Base-by-base conservation (phyloP, 2,113 vertebrate genomes). In the Cepphus grylle region DNA sequence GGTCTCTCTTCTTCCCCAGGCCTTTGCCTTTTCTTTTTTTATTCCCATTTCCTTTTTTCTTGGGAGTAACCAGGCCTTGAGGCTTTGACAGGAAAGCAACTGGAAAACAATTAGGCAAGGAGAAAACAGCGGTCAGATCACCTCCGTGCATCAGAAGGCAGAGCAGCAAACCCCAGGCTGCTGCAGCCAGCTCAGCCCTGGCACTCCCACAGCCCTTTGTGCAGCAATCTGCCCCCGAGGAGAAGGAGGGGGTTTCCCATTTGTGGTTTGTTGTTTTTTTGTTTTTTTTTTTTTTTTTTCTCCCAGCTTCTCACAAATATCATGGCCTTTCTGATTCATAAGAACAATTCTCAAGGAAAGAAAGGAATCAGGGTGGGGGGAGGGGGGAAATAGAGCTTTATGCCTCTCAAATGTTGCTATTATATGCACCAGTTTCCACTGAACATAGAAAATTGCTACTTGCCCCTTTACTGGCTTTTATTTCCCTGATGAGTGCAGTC, bases 1-100 rank as follows among this genome's bases (percentile, higher is more conserved):
- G 99, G 86, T 99, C 98, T 97, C 99, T 99, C 98, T 99, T 99
- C 97, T 97, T 99, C 29, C 99, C 99, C 96, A 98, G 98, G 8
- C 99, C 99, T 81, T 99, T 99, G 65, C 98, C 98, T 97, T 98
- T 98, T 97, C 95, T 99, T 86, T 97, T 98, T 91, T 97, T 98
- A 88, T 98, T 98, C 72, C 98, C 98, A 7, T 98, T 98, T 49
- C 97, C 98, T 88, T 97, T 97, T 49, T 97, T 98, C 82, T 94
- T 97, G 81, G 98, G 97, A 82, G 97, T 98, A 94, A 97, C 97
- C 1, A 98, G 96, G 74, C 98, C 98, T 98, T 99, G 98, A 62
- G 99, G 99, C 96, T 99, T 99, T 70, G 98, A 98, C 43, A 99
- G 98, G 97, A 99, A 98, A 65, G 99, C 98, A 74, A 99, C 99